Evolutionary conservation across 2,888 invertebrate genomes (phyloP).

Genomic region (Dilophus febrilis): DNA sequence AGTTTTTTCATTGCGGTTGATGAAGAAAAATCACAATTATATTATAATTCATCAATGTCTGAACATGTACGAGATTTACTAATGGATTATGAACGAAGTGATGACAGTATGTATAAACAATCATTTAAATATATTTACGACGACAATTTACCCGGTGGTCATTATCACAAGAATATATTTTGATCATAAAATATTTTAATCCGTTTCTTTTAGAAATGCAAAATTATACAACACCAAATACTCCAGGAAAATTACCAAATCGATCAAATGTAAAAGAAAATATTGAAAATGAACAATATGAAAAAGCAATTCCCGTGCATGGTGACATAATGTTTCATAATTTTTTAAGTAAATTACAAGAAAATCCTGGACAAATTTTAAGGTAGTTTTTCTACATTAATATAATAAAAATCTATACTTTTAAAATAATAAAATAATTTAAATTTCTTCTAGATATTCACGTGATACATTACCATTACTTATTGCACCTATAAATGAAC

Average conservation of each 20-base stretch:
- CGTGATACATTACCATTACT: slow-evolving; percentile 51
- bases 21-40: slow-evolving; percentile 34
- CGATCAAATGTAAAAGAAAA: slow-evolving; percentile 12
- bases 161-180: slow-evolving; percentile 5
- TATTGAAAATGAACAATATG: slow-evolving; percentile 50
- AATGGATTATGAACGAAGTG: slow-evolving; percentile 40
- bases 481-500: slow-evolving; percentile 45
- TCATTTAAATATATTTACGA: too few relatives aligned
- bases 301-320: slow-evolving; percentile 60
- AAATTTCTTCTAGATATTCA: slow-evolving; percentile 58
- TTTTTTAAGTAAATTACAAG: slow-evolving; percentile 52
- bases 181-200: slow-evolving; percentile 1
- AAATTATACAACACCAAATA: slow-evolving; percentile 13
- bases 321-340: slow-evolving; percentile 71
- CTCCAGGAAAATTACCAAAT: slow-evolving; percentile 14
- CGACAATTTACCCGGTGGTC: too few relatives aligned
- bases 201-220: slow-evolving; percentile 2
- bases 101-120: slow-evolving; percentile 19
- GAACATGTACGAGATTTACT: slow-evolving; percentile 45
- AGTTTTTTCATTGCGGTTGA: slow-evolving; percentile 42
- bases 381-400: too few relatives aligned
- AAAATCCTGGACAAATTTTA: slow-evolving; percentile 65
- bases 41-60: slow-evolving; percentile 23
- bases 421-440: too few relatives aligned
- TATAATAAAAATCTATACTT: too few relatives aligned